Evolutionary conservation across 2,888 invertebrate genomes (phyloP).

Genomic region (Phytoseiulus persimilis): DNA sequence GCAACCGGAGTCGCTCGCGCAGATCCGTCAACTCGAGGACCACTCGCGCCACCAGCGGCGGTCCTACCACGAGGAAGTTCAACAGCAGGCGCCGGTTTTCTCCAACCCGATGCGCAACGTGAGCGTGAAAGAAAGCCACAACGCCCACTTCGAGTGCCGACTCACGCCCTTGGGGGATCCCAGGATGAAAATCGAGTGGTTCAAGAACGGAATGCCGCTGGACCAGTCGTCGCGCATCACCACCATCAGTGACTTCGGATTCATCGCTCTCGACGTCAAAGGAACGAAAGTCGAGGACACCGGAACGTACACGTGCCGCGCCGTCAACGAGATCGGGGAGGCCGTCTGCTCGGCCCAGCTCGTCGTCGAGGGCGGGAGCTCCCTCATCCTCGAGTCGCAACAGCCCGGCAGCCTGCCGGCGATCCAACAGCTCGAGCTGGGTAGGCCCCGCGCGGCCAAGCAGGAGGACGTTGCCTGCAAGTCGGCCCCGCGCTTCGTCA

Average conservation of each 20-base stretch:
- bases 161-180: conserved; percentile 87
- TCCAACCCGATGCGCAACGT: conserved; percentile 83
- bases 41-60: conserved; percentile 60
- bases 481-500: conserved; percentile 78
- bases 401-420: conserved; percentile 51
- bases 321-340: conserved; percentile 85
- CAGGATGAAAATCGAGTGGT: conserved; percentile 90
- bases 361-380: conserved; percentile 61
- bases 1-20: conserved; percentile 79
- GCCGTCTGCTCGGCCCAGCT: conserved; percentile 88
- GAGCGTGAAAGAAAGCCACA: conserved; percentile 84
- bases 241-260: conserved; percentile 93
- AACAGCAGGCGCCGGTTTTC: conserved; percentile 83
- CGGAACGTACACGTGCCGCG: conserved; percentile 87
- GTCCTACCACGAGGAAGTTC: conserved; percentile 69
- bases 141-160: conserved; percentile 87
- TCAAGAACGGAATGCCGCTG: conserved; percentile 73
- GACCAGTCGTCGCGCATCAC: conserved; percentile 71
- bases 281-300: conserved; percentile 92
- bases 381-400: conserved; percentile 50
- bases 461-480: conserved; percentile 66
- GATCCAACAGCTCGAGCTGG: conserved; percentile 52
- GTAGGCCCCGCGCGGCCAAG: conserved; percentile 57
- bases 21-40: conserved; percentile 64
- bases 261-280: conserved; percentile 91